phyloP scores from a whole-genome alignment of 2,797 vertebrate genomes.

The Poeciliopsis turneri region DNA sequence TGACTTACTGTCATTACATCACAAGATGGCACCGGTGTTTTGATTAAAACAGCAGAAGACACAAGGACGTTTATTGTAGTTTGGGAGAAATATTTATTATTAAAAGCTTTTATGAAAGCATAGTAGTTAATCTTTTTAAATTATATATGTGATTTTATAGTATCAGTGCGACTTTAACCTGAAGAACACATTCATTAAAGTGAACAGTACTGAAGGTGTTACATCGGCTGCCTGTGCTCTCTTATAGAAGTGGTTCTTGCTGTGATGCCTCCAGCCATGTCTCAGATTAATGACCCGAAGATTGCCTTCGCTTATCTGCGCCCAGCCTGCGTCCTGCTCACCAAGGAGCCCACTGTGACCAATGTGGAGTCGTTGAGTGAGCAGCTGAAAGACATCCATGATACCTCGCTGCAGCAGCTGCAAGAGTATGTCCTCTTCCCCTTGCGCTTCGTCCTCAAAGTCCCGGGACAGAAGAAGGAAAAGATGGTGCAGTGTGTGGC shows the following conservation, averaged over 20 bases:
- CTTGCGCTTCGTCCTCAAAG: constrained; percentile 88
- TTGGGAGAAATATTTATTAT: too few species aligned
- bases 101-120: too few species aligned
- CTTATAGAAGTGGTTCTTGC: background rate
- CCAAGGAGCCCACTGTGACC: constrained; percentile 81
- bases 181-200: background rate
- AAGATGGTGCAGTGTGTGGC: constrained; percentile 83
- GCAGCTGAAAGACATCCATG: constrained; percentile 80
- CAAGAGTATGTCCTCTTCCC: constrained; percentile 96
- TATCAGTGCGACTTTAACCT: too few species aligned
- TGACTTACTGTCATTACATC: too few species aligned
- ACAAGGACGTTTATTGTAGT: too few species aligned
- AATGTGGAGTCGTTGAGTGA: constrained; percentile 82
- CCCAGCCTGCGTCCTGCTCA: constrained; percentile 89
- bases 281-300: constrained; percentile 86
- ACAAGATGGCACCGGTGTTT: too few species aligned
- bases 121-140: too few species aligned
- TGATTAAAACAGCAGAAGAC: too few species aligned
- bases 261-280: constrained; percentile 68
- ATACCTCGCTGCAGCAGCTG: constrained; percentile 89
- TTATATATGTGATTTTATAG: too few species aligned
- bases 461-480: constrained; percentile 83
- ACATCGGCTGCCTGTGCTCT: background rate
- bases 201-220: background rate
- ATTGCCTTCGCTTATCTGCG: constrained; percentile 90